These are phyloP conservation scores for Basileuterus tristriatus DNA, from an alignment of 2,797 vertebrate species.

Conservation along the genomic window DNA sequence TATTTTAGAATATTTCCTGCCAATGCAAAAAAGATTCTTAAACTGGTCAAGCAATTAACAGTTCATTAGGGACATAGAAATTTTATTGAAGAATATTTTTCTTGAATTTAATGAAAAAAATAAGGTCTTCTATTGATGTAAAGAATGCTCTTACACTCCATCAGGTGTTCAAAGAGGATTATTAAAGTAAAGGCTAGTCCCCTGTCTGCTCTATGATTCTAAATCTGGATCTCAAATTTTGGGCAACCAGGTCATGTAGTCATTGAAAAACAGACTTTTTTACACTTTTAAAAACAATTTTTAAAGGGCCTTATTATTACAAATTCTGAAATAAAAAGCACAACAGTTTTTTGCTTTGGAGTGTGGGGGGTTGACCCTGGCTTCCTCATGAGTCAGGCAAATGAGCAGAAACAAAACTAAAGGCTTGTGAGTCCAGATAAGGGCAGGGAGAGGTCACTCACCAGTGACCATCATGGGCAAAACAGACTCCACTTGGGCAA, in stretches of 20 bases:
- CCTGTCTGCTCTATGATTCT: not conserved
- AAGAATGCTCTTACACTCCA: not conserved
- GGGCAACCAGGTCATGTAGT: not conserved
- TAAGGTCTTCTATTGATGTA: not conserved
- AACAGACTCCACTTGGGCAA: not conserved
- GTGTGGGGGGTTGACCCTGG: not conserved
- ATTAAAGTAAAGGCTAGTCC: not conserved
- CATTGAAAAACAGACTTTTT: not conserved
- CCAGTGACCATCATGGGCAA: fast-evolving
- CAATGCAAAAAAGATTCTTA: not conserved
- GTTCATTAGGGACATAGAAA: not conserved
- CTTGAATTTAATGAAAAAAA: not conserved
- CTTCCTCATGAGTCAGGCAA: not conserved
- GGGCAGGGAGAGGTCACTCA: not conserved
- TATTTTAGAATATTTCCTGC: not conserved
- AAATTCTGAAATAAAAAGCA: not conserved
- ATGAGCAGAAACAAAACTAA: fast-evolving
- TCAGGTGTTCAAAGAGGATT: not conserved
- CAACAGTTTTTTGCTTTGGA: not conserved
- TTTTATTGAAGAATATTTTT: not conserved
- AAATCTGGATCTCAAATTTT: not conserved
- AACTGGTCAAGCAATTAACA: not conserved
- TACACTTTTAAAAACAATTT: not conserved
- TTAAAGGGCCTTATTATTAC: not conserved
- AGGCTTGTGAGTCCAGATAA: not conserved